Conservation (phyloP, 2,888 invertebrate genomes). For the Priocnemis perturbator region DNA sequence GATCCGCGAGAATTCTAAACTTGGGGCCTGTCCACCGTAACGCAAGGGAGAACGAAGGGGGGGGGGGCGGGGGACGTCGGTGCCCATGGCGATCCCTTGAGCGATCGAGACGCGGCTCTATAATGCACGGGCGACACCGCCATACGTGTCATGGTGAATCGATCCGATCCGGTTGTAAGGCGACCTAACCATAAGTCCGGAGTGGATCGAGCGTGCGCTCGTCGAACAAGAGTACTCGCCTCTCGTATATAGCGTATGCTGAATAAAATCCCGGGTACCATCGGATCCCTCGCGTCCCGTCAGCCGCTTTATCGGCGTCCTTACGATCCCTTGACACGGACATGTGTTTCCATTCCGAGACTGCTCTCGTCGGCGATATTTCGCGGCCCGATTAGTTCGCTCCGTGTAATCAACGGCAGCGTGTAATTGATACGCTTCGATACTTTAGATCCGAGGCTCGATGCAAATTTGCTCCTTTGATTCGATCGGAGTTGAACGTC, state of each 20-base stretch:
- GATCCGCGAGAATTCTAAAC: constrained; percentile 57
- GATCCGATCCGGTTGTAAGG: constrained; percentile 66
- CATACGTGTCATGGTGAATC: constrained; percentile 63
- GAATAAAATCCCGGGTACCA: constrained; percentile 33
- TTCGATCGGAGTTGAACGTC: too few relatives aligned
- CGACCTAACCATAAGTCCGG: constrained; percentile 56
- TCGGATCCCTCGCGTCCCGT: constrained; percentile 1
- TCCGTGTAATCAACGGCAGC: too few relatives aligned
- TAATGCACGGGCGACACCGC: constrained; percentile 57
- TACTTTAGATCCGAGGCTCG: too few relatives aligned
- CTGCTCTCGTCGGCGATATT: too few relatives aligned
- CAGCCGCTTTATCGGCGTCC: constrained; percentile 19
- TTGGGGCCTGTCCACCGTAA: constrained; percentile 34
- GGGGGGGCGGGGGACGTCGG: neutral
- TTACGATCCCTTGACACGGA: constrained; percentile 1
- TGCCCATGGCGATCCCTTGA: constrained; percentile 14
- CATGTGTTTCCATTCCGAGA: too few relatives aligned
- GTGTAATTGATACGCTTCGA: too few relatives aligned
- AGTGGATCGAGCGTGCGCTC: constrained; percentile 45
- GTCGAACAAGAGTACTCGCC: constrained; percentile 50
- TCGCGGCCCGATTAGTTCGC: too few relatives aligned
- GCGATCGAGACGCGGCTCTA: constrained; percentile 39
- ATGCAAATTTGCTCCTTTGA: too few relatives aligned
- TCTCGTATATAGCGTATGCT: constrained; percentile 2
- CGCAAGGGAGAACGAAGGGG: neutral